Conservation (phyloP, 1,140 invertebrate genomes). For the Neodiprion fabricii region DNA sequence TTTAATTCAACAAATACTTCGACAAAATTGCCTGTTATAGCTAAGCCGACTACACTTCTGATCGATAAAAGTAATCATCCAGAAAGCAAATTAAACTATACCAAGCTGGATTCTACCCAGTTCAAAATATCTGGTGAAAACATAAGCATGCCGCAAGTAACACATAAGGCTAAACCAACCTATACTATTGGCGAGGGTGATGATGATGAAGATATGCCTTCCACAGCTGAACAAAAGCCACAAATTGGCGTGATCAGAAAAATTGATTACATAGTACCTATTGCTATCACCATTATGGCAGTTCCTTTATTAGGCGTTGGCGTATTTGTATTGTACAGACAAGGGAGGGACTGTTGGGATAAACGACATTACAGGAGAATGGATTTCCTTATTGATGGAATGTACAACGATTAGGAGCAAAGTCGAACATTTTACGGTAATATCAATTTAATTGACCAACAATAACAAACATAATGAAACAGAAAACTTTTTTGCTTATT, state of each 20-base stretch:
- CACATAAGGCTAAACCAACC: slow-evolving; percentile 48
- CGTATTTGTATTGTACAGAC: slow-evolving; percentile 68
- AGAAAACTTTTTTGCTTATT: not conserved
- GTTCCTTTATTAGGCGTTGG: slow-evolving; percentile 69
- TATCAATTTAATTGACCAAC: not conserved
- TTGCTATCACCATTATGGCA: slow-evolving; percentile 69
- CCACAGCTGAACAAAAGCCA: slow-evolving; percentile 36
- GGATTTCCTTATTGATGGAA: slow-evolving; percentile 81
- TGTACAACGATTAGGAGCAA: slow-evolving; percentile 74
- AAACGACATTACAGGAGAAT: slow-evolving; percentile 79
- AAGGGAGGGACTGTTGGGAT: slow-evolving; percentile 75
- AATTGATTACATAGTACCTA: slow-evolving; percentile 69
- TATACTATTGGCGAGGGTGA: slow-evolving; percentile 45
- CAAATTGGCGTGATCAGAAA: slow-evolving; percentile 44
- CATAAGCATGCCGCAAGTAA: no score
- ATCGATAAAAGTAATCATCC: not conserved
- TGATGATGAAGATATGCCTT: slow-evolving; percentile 43
- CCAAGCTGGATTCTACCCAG: no score
- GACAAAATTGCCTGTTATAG: not conserved
- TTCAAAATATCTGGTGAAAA: no score
- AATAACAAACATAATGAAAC: not conserved
- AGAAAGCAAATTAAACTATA: no score
- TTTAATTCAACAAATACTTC: not conserved
- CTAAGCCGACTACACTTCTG: not conserved
- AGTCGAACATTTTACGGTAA: slow-evolving; percentile 9